These are phyloP conservation scores for Solenodon paradoxus DNA, from an alignment of 2,113 vertebrate species.

Conservation along the genomic window DNA sequence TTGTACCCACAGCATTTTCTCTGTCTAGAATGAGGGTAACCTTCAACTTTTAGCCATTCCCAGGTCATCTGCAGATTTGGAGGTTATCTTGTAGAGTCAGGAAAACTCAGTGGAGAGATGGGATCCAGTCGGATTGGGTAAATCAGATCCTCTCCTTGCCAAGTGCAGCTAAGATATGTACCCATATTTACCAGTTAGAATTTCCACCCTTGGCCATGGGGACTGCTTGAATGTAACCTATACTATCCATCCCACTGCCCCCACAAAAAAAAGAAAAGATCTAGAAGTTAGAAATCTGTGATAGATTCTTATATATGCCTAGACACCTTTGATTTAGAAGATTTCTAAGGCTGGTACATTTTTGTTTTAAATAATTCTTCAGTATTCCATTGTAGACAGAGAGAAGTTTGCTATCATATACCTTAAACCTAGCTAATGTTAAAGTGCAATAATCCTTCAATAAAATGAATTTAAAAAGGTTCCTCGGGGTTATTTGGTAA, in stretches of 20 bases:
- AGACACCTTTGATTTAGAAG: slow-evolving; percentile 1
- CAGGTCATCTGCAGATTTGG: background rate
- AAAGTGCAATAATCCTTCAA: no score
- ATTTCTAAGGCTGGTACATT: slow-evolving; percentile 49
- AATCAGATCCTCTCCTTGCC: background rate
- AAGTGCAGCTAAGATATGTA: background rate
- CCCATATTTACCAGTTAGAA: background rate
- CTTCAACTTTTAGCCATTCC: background rate
- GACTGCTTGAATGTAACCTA: background rate
- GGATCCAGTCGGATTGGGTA: background rate
- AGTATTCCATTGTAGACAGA: no score
- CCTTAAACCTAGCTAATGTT: no score
- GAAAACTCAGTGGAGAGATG: background rate
- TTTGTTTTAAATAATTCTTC: slow-evolving; percentile 44
- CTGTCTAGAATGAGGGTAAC: background rate
- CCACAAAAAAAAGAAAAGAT: background rate
- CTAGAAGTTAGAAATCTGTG: background rate
- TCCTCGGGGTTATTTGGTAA: no score
- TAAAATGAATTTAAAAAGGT: no score
- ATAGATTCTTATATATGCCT: background rate
- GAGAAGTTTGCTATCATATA: no score
- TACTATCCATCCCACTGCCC: no score
- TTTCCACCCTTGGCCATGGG: background rate
- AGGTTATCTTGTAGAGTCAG: background rate
- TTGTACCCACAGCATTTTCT: background rate